Conservation (phyloP, 64 coral and sea anemone genomes). For the Cladopsammia gracilis region DNA sequence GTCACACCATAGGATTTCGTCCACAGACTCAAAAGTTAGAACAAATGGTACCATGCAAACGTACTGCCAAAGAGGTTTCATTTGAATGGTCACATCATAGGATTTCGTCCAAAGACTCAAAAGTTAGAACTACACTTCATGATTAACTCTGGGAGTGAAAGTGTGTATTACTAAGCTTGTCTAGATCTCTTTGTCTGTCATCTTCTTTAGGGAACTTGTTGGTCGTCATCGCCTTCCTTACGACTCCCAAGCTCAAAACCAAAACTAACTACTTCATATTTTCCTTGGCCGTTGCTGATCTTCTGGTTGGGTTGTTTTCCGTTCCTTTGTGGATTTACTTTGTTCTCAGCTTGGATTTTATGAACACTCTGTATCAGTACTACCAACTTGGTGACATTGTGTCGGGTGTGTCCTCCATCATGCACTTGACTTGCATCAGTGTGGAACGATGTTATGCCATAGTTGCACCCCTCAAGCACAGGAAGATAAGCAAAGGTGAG, state of each 20-base stretch:
- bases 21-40: too few relatives aligned
- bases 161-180: not conserved
- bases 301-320: conserved; percentile 86
- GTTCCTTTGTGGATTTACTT: conserved; percentile 90
- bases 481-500: conserved; percentile 80
- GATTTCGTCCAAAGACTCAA: too few relatives aligned
- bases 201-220: conserved; percentile 65
- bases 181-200: too few relatives aligned
- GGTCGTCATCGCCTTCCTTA: conserved; percentile 80
- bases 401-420: conserved; percentile 83
- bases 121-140: too few relatives aligned
- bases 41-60: too few relatives aligned
- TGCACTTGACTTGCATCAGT: conserved; percentile 88
- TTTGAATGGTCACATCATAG: too few relatives aligned
- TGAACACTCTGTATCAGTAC: conserved; percentile 33
- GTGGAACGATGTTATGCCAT: conserved; percentile 91
- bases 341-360: conserved; percentile 68
- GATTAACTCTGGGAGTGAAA: too few relatives aligned
- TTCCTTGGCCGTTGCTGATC: conserved; percentile 84
- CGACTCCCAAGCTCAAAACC: conserved; percentile 81
- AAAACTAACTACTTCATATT: conserved; percentile 96
- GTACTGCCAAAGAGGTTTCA: too few relatives aligned
- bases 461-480: conserved; percentile 84
- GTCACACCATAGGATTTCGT: too few relatives aligned
- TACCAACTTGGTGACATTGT: conserved; percentile 76